Conservation (phyloP, 2,888 invertebrate genomes). For the Ischnus inquisitorius region DNA sequence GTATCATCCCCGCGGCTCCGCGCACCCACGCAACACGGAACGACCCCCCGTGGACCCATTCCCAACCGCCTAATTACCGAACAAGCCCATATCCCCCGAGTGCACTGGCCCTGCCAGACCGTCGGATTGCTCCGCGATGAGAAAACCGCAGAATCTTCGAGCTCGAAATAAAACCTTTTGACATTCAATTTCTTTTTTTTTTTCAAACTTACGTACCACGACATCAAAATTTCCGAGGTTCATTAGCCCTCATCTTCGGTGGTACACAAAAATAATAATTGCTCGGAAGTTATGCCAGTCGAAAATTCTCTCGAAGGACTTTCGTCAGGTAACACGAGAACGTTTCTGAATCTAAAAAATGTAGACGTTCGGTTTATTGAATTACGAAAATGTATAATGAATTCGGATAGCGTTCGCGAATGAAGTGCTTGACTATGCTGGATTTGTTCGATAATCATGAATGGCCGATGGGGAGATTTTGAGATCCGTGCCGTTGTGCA, state of each 20-base stretch:
- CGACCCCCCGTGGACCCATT: constrained; percentile 79
- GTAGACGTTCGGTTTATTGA: too few relatives aligned
- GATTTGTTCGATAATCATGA: neutral
- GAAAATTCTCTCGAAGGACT: neutral
- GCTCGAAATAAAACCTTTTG: constrained; percentile 36
- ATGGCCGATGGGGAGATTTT: too few relatives aligned
- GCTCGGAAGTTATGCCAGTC: neutral
- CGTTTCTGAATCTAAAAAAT: too few relatives aligned
- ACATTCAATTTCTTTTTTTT: neutral
- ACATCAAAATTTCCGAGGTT: constrained; percentile 9
- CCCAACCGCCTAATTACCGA: constrained; percentile 81
- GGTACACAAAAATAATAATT: neutral
- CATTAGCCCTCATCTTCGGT: neutral
- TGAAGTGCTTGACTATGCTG: too few relatives aligned
- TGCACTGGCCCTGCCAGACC: constrained; percentile 44
- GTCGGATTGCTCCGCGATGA: constrained; percentile 23
- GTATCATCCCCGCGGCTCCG: constrained; percentile 62
- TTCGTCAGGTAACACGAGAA: too few relatives aligned
- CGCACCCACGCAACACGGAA: constrained; percentile 74
- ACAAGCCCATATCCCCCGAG: constrained; percentile 73
- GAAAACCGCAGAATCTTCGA: neutral
- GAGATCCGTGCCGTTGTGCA: neutral
- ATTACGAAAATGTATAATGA: too few relatives aligned
- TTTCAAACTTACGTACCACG: neutral
- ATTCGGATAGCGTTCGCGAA: too few relatives aligned